Evolutionary conservation across 2,888 invertebrate genomes (phyloP), one percentile per base, ranked within the genome.

Genomic region (Hetaerina titia): DNA sequence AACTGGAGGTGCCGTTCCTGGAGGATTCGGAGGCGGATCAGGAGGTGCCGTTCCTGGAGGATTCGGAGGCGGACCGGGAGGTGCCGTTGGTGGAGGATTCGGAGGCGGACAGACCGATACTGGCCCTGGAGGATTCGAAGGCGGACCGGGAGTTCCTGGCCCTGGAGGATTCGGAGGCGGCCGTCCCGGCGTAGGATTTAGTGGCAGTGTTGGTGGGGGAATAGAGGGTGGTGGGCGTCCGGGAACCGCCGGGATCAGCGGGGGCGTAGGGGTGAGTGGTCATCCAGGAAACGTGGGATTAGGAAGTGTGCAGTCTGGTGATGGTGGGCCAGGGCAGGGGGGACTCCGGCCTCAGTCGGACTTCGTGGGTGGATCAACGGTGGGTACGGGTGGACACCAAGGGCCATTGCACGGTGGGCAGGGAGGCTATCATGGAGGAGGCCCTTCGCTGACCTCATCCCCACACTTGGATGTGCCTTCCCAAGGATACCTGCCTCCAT

Each of bases 381-480:
- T 31, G 81, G 69, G 69, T 22, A 9, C 58, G 17, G 25, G 9
- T 31, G 60, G 57, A 15, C 89, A 89, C 13, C 60, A 60, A 19
- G n/a, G 8, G 8, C 19, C n/a, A n/a, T 13, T 1, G 8, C 15
- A 56, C 56, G 89, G 89, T 57, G 60, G 90, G 7, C 11, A n/a
- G 6, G 89, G 31, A 45, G 13, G 5, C 56, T 11, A 56, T 17
- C 45, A 19, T 89, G 89, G 11, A 45, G 56, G 81, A 81, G 13
- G n/a, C 56, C 13, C 89, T 0, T 69, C 69, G 19, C 7, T 19
- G n/a, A 7, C 69, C 15, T 89, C 89, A 4, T 19, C 6, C 69
- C 64, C 57, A 15, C 89, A 92, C n/a, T 45, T 56, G 13, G 69
- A 92, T 74, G 74, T 11, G 13, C 92, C 92, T 92, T 69, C 69